These are phyloP conservation scores for Sinohyriopsis cumingii DNA, from an alignment of 2,888 invertebrate species.

Conservation along the genomic window DNA sequence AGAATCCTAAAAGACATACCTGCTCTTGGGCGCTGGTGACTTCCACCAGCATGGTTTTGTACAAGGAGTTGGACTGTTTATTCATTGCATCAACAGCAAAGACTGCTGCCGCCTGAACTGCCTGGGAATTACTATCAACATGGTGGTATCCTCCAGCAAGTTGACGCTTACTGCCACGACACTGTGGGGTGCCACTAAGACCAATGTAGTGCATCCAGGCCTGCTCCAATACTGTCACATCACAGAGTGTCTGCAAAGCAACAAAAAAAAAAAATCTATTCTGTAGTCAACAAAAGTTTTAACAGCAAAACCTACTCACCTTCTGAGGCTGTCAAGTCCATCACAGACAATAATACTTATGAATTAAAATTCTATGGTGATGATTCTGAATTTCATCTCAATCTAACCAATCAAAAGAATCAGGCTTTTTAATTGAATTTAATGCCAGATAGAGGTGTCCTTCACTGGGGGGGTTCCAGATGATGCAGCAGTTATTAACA, in stretches of 20 bases:
- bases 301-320: neutral
- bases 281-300: no score
- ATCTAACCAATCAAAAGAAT: no score
- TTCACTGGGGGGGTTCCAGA: no score
- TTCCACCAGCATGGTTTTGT: constrained; percentile 26
- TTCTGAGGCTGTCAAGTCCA: neutral
- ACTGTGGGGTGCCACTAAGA: constrained; percentile 17
- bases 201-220: constrained; percentile 18
- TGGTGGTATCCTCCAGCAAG: constrained; percentile 24
- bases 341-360: no score
- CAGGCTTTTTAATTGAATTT: no score
- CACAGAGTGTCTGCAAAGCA: constrained; percentile 16
- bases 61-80: constrained; percentile 42
- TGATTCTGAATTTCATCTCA: no score
- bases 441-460: no score
- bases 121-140: constrained; percentile 18
- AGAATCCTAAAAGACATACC: constrained; percentile 24
- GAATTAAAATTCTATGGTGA: no score
- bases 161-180: constrained; percentile 6
- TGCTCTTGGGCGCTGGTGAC: constrained; percentile 36
- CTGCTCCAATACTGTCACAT: constrained; percentile 23
- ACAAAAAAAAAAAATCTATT: neutral
- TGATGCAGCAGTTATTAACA: no score
- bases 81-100: constrained; percentile 45
- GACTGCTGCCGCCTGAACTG: constrained; percentile 33